Conservation (phyloP, 1,140 invertebrate species). For the Tetragonula clypearis region DNA sequence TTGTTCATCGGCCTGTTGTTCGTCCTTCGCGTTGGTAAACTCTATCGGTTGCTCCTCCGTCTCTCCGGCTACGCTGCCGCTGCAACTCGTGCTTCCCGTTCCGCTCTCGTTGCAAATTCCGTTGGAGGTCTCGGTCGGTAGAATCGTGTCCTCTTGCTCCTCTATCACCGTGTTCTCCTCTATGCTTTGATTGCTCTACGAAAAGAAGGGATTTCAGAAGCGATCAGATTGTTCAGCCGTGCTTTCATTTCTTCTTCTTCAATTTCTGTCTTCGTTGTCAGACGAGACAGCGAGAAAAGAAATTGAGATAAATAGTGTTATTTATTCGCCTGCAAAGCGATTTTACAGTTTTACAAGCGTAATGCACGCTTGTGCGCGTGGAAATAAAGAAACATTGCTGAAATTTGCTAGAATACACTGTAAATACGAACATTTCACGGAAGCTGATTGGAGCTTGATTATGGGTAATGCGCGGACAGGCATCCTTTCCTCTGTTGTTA, state of each 20-base stretch:
- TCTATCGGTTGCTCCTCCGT: constrained; percentile 50
- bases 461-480: too few species aligned
- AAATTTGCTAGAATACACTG: too few species aligned
- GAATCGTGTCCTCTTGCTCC: constrained; percentile 58
- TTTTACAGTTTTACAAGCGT: too few species aligned
- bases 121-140: constrained; percentile 63
- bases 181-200: constrained; percentile 67
- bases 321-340: too few species aligned
- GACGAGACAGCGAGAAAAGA: too few species aligned
- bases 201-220: neutral
- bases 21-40: constrained; percentile 26
- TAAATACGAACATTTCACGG: too few species aligned
- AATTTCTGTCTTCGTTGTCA: too few species aligned
- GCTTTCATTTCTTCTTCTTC: too few species aligned
- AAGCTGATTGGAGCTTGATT: too few species aligned
- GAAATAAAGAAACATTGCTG: too few species aligned
- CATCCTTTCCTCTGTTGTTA: neutral
- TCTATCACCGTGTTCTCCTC: constrained; percentile 71
- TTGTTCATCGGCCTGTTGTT: constrained; percentile 27
- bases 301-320: too few species aligned
- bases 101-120: constrained; percentile 67
- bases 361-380: too few species aligned
- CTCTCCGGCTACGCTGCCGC: constrained; percentile 65
- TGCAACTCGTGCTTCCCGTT: constrained; percentile 67
- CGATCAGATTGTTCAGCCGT: rapidly evolving